Evolutionary conservation across 2,888 invertebrate species (phyloP), one percentile per base, ranked within the genome.

Genomic region (Uropetala carovei): DNA sequence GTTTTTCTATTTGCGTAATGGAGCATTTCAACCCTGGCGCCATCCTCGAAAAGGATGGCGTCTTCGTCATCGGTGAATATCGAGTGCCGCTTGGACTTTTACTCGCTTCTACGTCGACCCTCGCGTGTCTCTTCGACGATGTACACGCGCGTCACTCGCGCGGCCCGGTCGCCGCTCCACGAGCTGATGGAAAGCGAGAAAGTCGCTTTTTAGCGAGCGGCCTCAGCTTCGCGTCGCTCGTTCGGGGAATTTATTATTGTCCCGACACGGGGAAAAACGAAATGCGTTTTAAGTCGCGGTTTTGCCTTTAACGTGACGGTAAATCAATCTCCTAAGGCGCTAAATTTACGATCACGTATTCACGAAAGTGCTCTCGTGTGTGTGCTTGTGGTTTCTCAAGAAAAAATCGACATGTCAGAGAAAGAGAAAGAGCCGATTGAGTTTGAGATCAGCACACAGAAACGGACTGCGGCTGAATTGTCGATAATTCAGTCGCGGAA

Each of bases 281-380:
- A 18, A 22, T 68, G 68, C 68, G 18, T 22, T n/a, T 43, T 43
- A 5, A 68, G 68, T 8, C 7, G n/a, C 0, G 13, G n/a, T 68
- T 68, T 68, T 68, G 18, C n/a, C 68, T 18, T 22, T n/a, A 43
- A 43, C 43, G 18, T 68, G 68, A 68, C 18, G 22, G 22, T 68
- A 68, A 68, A 68, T 68, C 68, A 18, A 68, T 68, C 68, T 68
- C 68, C 68, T n/a, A 68, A n/a, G 68, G 68, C 68, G 22, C 68
- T 18, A 22, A 10, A 18, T 68, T 68, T 64, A 64, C 68, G 68
- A 68, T 3, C n/a, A 9, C 68, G n/a, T 18, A n/a, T 22, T 68
- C 43, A n/a, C 22, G n/a, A 68, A 68, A 68, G 68, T 68, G 68
- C n/a, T 16, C 64, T 14, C 14, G 0, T 14, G 43, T 43, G 43